phyloP scores from a whole-genome alignment of 2,113 vertebrate species.

The Nothoprocta perdicaria region DNA sequence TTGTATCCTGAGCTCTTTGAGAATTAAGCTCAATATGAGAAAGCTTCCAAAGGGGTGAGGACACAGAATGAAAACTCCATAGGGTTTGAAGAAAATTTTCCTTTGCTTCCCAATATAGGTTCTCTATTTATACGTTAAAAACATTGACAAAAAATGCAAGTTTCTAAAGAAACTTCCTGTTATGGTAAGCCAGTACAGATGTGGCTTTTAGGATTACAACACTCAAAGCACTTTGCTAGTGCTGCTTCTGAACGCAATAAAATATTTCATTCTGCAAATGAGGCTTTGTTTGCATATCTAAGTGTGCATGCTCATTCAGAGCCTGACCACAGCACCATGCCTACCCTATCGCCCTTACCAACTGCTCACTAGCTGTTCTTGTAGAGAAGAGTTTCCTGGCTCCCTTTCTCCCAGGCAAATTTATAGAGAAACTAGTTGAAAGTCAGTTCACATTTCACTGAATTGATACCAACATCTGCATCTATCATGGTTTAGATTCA shows the following conservation, averaged over 20 bases:
- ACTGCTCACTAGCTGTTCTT: background rate
- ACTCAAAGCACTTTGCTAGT: background rate
- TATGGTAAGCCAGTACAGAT: background rate
- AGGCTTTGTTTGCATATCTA: background rate
- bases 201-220: background rate
- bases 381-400: background rate
- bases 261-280: background rate
- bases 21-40: background rate
- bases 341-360: rapidly evolving
- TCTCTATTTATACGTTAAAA: background rate
- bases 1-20: background rate
- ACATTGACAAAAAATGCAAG: background rate
- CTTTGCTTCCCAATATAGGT: background rate
- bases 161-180: background rate
- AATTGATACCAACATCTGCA: background rate
- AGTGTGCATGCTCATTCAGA: background rate
- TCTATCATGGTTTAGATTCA: background rate
- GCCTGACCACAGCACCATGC: background rate
- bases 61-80: background rate
- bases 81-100: background rate
- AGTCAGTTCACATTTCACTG: background rate
- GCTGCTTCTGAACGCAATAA: background rate
- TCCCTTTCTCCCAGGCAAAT: background rate
- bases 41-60: background rate
- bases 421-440: background rate